Conservation (phyloP, 30 jellyfish, hydroid and myxozoan species). For the Clytia hemisphaerica region DNA sequence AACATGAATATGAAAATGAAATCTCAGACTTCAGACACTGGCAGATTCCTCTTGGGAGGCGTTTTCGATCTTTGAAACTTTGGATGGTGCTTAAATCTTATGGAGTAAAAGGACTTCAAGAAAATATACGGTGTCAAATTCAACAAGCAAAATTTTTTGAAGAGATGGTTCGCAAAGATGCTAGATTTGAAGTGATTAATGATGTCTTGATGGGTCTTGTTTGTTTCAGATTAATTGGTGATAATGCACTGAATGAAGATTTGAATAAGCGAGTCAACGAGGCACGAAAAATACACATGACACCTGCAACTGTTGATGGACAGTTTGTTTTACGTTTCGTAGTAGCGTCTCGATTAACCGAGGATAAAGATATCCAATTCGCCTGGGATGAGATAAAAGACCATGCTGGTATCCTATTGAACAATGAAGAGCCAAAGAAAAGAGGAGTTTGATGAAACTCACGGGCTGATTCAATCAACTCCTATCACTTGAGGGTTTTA, state of each 20-base stretch:
- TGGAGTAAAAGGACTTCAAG: conserved; percentile 29
- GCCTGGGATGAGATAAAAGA: too few relatives aligned
- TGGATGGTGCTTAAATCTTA: conserved; percentile 31
- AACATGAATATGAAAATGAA: not conserved
- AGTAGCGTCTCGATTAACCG: too few relatives aligned
- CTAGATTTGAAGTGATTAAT: conserved; percentile 6
- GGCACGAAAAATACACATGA: not conserved
- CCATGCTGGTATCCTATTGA: too few relatives aligned
- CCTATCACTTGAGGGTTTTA: too few relatives aligned
- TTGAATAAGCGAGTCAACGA: not conserved
- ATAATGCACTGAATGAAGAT: conserved; percentile 3
- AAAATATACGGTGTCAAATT: not conserved
- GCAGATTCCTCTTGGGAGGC: conserved; percentile 41
- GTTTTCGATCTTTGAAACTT: conserved; percentile 33
- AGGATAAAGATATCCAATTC: too few relatives aligned
- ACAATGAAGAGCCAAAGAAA: too few relatives aligned
- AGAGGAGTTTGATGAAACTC: too few relatives aligned
- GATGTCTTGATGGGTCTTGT: not conserved
- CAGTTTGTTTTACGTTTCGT: conserved; percentile 1
- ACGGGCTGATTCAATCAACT: too few relatives aligned
- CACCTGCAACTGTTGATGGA: conserved; percentile 12
- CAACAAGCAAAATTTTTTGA: conserved; percentile 7
- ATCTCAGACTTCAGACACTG: conserved; percentile 15
- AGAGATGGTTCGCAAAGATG: conserved; percentile 12
- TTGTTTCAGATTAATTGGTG: conserved; percentile 1